phyloP scores from a whole-genome alignment of 2,888 invertebrate species.

The Cataglyphis livida region DNA sequence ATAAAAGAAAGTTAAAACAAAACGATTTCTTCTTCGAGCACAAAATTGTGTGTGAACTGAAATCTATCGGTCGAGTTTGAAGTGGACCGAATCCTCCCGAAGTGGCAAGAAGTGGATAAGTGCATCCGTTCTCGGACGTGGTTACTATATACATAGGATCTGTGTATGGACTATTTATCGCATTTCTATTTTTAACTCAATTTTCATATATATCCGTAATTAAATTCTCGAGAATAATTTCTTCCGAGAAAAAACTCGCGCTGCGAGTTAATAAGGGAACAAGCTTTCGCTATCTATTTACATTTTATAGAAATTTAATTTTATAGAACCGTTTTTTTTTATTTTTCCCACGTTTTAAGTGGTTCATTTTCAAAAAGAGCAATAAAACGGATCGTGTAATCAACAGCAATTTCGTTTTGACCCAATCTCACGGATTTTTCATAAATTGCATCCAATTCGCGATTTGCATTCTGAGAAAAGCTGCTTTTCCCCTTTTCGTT shows the following conservation, averaged over 20 bases:
- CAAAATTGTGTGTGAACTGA: constrained; percentile 12
- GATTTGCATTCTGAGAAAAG: constrained; percentile 41
- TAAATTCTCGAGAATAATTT: constrained; percentile 12
- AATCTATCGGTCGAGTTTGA: constrained; percentile 41
- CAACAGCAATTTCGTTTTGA: constrained; percentile 29
- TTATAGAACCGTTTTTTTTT: background rate
- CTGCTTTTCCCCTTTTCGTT: constrained; percentile 6
- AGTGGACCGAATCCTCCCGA: constrained; percentile 47
- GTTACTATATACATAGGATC: constrained; percentile 10
- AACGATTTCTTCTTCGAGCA: background rate
- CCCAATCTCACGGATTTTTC: constrained; percentile 24
- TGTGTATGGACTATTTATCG: constrained; percentile 16
- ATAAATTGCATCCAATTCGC: constrained; percentile 41
- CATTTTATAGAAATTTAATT: constrained; percentile 24
- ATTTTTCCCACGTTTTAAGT: background rate
- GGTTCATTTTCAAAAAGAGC: background rate
- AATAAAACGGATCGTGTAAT: constrained; percentile 18
- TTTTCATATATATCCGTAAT: constrained; percentile 11
- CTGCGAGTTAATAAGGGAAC: constrained; percentile 16
- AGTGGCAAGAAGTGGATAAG: constrained; percentile 54
- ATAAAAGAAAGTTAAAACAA: background rate
- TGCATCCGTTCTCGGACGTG: constrained; percentile 21
- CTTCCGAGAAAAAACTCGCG: background rate
- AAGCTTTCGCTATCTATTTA: constrained; percentile 8
- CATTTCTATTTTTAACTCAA: constrained; percentile 17